Base-by-base conservation (phyloP, 1,140 invertebrate species). In the Eupristina koningsbergeri region DNA sequence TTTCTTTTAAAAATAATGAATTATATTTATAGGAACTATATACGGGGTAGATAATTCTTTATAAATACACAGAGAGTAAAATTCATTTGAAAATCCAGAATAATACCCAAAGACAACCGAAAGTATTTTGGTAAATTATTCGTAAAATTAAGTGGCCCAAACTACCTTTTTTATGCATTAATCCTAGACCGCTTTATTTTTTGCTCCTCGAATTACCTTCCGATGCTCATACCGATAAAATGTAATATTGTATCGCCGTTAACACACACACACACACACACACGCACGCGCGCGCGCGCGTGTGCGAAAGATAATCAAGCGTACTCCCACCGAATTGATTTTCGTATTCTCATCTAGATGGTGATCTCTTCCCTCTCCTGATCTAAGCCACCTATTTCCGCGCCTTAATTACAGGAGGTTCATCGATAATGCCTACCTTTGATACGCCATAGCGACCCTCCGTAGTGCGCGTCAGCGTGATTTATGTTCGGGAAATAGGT, bases 401-500 rank as follows among this genome's bases (percentile, higher is more conserved):
- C 15, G 83, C 47, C 88, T 90, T 92, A 92, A 92, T 92, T 92
- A 91, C 88, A 89, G 88, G 88, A 83, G 88, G 85, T 85, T 87
- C 85, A 87, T 87, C 89, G 89, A 91, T 92, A 92, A 92, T 92
- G 86, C 86, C 89, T 89, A 89, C 88, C 88, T 89, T 90, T 85
- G 86, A 91, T 89, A 89, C 87, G 85, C 85, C 88, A 88, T 90
- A 91, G 90, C 89, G 88, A 92, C 87, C 81, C 78, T 80, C 80
- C 85, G 83, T 84, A 87, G 76, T 84, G 86, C 86, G 89, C 87
- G 90, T 91, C 91, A 89, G 84, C 63, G 88, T 92, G 92, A 92
- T 92, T 92, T 92, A 92, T 92, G 90, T 86, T 88, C 90, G 91
- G 89, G 90, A 92, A 92, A 92, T 91, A 85, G 91, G 87, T 89